These are phyloP conservation scores for Nemoura dubitans DNA, from an alignment of 2,888 invertebrate genomes.

Conservation along the genomic window DNA sequence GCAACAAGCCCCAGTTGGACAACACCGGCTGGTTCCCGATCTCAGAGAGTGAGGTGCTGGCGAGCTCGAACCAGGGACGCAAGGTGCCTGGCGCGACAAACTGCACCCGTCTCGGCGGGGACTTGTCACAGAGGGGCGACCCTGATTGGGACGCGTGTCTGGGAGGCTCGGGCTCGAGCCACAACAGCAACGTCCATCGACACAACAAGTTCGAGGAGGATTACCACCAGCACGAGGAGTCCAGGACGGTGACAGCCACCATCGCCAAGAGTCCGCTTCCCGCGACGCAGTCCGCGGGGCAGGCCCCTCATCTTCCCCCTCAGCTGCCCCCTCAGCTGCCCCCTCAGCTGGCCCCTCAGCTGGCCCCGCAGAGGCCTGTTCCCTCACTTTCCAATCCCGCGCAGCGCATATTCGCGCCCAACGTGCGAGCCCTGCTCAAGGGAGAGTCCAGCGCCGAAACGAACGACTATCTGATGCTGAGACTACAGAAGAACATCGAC, in stretches of 20 bases:
- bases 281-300: constrained; percentile 50
- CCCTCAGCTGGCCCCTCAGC: constrained; percentile 55
- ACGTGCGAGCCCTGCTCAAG: constrained; percentile 64
- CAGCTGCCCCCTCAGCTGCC: constrained; percentile 55
- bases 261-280: constrained; percentile 51
- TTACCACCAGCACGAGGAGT: constrained; percentile 56
- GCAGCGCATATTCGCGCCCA: constrained; percentile 59
- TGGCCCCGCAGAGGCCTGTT: constrained; percentile 57
- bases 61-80: constrained; percentile 59
- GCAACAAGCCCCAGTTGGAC: constrained; percentile 53
- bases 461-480: constrained; percentile 71
- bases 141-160: constrained; percentile 21
- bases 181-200: neutral
- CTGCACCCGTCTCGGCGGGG: constrained; percentile 38
- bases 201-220: constrained; percentile 43
- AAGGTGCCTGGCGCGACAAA: constrained; percentile 61
- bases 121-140: neutral
- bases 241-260: constrained; percentile 53
- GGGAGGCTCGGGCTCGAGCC: constrained; percentile 51
- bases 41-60: constrained; percentile 55
- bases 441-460: constrained; percentile 58
- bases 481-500: constrained; percentile 83
- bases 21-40: constrained; percentile 55
- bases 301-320: constrained; percentile 54
- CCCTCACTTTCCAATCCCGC: constrained; percentile 41